These are phyloP conservation scores for Cephus spinipes DNA, from an alignment of 2,888 invertebrate genomes.

Conservation along the genomic window DNA sequence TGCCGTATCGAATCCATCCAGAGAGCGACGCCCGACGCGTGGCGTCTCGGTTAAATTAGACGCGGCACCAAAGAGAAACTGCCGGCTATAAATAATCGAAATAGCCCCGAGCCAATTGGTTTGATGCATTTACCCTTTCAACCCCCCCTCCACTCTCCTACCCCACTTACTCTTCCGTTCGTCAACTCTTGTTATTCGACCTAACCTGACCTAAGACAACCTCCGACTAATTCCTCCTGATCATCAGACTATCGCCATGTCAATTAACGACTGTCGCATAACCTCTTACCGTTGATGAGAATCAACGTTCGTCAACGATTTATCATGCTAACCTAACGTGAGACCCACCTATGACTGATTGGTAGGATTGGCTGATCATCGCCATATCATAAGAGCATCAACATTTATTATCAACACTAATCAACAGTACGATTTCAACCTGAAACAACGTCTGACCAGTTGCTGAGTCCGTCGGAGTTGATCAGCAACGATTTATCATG, in stretches of 20 bases:
- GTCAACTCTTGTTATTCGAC: background rate
- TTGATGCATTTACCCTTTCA: slow-evolving; percentile 3
- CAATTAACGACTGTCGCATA: background rate
- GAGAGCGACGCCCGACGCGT: background rate
- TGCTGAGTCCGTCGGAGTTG: too few species aligned
- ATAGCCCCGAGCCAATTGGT: slow-evolving; percentile 12
- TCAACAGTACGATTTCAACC: too few species aligned
- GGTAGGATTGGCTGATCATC: too few species aligned
- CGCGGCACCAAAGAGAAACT: background rate
- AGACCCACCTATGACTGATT: too few species aligned
- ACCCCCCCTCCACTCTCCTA: background rate
- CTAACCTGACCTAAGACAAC: background rate
- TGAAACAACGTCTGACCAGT: too few species aligned
- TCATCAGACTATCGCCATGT: background rate
- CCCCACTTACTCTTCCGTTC: background rate
- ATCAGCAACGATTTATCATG: too few species aligned
- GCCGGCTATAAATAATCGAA: slow-evolving; percentile 10
- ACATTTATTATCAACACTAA: too few species aligned
- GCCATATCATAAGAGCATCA: too few species aligned
- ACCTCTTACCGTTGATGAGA: background rate
- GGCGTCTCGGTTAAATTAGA: background rate
- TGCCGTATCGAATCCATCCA: background rate
- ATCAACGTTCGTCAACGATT: background rate
- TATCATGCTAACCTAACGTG: too few species aligned
- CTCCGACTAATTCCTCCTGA: background rate